Conservation (phyloP, 2,797 vertebrate species). For the Aeoliscus strigatus region DNA sequence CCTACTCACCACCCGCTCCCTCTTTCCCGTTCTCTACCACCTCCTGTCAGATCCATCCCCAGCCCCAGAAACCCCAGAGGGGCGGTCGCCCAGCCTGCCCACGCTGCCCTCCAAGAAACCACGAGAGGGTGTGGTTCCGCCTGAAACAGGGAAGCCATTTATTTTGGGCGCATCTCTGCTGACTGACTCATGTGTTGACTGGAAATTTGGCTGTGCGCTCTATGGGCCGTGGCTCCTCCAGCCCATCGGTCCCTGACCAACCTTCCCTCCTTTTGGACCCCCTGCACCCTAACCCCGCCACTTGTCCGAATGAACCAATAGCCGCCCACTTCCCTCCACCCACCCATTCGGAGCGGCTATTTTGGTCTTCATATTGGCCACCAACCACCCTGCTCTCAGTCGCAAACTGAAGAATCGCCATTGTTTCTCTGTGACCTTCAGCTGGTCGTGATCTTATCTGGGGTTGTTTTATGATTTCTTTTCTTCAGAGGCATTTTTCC, state of each 20-base stretch:
- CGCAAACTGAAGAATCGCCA: conserved; percentile 73
- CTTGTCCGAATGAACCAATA: conserved; percentile 56
- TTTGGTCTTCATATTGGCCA: conserved; percentile 47
- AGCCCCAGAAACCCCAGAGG: conserved; percentile 71
- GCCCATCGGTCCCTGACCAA: conserved; percentile 74
- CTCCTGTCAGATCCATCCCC: conserved; percentile 55
- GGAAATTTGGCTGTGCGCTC: conserved; percentile 88
- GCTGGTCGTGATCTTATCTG: conserved; percentile 27
- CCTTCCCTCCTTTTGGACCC: conserved; percentile 41
- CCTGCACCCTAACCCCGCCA: conserved; percentile 41
- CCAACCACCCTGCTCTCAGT: conserved; percentile 48
- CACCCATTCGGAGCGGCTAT: conserved; percentile 54
- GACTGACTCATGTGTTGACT: conserved; percentile 95
- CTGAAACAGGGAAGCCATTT: conserved; percentile 94
- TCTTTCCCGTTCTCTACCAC: conserved; percentile 40
- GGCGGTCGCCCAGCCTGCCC: conserved; percentile 73
- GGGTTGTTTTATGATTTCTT: conserved; percentile 15
- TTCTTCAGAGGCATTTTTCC: too few species aligned
- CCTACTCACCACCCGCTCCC: conserved; percentile 55
- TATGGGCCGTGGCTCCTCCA: conserved; percentile 74
- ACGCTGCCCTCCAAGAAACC: conserved; percentile 84
- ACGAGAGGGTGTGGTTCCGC: conserved; percentile 88
- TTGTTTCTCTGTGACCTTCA: conserved; percentile 82
- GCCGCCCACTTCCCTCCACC: conserved; percentile 54
- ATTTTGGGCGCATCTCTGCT: conserved; percentile 91